Evolutionary conservation across 2,888 invertebrate species (phyloP).

Genomic region (Diogma glabrata): DNA sequence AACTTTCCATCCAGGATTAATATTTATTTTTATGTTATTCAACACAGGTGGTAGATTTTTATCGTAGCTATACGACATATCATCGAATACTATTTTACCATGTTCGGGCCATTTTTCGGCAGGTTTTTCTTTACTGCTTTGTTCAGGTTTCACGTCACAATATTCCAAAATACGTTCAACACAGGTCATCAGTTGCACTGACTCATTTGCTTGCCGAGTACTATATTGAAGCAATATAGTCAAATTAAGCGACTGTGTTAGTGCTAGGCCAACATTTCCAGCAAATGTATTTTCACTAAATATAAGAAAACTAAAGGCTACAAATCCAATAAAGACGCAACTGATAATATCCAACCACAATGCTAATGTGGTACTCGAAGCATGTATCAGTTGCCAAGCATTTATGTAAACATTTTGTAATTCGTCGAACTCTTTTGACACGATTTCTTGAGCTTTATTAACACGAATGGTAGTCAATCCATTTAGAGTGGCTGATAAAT

Average conservation of each 20-base stretch:
- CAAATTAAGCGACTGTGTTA: conserved; percentile 39
- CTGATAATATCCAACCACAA: conserved; percentile 64
- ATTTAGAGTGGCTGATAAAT: conserved; percentile 73
- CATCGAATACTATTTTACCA: conserved; percentile 45
- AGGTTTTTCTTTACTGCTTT: conserved; percentile 26
- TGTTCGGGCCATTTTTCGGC: conserved; percentile 66
- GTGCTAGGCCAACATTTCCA: conserved; percentile 41
- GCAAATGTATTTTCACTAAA: conserved; percentile 42
- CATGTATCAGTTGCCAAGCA: conserved; percentile 24
- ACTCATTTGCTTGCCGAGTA: conserved; percentile 60
- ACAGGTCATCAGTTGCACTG: conserved; percentile 49
- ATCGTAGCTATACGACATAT: conserved; percentile 48
- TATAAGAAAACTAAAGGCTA: conserved; percentile 51
- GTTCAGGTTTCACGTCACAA: conserved; percentile 40
- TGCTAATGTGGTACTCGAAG: no score
- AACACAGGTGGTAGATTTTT: conserved; percentile 52
- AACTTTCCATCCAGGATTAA: conserved; percentile 56
- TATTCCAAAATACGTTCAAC: conserved; percentile 67
- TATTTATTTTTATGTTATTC: conserved; percentile 56
- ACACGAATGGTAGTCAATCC: conserved; percentile 83
- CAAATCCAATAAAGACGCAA: conserved; percentile 49
- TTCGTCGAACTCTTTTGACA: conserved; percentile 62
- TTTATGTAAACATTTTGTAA: conserved; percentile 47
- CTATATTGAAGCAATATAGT: conserved; percentile 52
- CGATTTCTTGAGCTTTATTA: conserved; percentile 52